Conservation (phyloP, 2,888 invertebrate genomes). For the Ochropacha duplaris region DNA sequence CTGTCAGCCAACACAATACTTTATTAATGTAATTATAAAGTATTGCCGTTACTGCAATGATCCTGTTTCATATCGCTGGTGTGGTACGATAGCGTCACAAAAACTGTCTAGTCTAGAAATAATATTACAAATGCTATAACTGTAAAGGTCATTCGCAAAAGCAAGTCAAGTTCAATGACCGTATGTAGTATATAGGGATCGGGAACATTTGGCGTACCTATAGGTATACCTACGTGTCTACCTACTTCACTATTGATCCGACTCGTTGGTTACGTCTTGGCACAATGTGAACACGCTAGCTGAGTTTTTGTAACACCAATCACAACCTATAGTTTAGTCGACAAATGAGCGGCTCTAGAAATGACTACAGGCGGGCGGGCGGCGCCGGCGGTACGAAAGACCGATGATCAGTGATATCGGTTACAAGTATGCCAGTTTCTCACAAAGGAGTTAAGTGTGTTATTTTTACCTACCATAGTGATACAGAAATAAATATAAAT, state of each 20-base stretch:
- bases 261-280: constrained; percentile 22
- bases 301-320: neutral
- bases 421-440: too few species aligned
- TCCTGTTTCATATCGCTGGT: neutral
- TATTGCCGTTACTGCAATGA: neutral
- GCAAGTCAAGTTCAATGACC: constrained; percentile 37
- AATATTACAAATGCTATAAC: constrained; percentile 6
- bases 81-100: neutral
- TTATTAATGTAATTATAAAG: too few species aligned
- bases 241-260: constrained; percentile 36
- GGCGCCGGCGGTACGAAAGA: too few species aligned
- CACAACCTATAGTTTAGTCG: neutral
- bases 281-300: constrained; percentile 8
- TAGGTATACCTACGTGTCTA: constrained; percentile 17
- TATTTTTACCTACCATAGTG: too few species aligned
- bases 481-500: too few species aligned
- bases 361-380: too few species aligned
- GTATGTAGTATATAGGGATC: constrained; percentile 14
- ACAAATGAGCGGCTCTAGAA: too few species aligned
- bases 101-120: constrained; percentile 16
- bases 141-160: constrained; percentile 29
- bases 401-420: too few species aligned
- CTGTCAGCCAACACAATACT: neutral
- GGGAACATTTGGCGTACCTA: constrained; percentile 23
- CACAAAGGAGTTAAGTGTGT: too few species aligned